phyloP scores from a whole-genome alignment of 2,113 vertebrate species.

The Typhlomys cinereus region DNA sequence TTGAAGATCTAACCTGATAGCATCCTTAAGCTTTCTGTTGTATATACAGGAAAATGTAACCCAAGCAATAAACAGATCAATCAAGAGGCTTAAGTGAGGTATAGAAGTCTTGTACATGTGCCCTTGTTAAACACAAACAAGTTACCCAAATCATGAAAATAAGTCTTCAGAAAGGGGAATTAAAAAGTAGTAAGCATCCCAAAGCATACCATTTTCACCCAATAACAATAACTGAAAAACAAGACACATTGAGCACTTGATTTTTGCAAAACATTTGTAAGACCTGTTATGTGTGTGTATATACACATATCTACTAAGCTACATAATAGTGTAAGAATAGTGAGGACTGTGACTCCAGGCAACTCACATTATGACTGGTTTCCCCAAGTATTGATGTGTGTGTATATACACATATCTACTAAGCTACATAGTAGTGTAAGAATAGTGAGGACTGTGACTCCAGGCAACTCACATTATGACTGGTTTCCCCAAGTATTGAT shows the following conservation, averaged over 20 bases:
- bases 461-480: too few species aligned
- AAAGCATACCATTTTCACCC: constrained; percentile 38
- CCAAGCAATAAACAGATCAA: background rate
- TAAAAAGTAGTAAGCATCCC: background rate
- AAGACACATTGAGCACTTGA: background rate
- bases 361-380: too few species aligned
- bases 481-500: too few species aligned
- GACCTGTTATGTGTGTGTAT: background rate
- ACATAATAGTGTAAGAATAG: too few species aligned
- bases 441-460: too few species aligned
- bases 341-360: too few species aligned
- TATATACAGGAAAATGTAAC: background rate
- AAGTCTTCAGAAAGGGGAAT: background rate
- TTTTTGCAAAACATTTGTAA: constrained; percentile 3
- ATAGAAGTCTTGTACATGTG: background rate
- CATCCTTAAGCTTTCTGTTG: background rate
- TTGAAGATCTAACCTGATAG: background rate
- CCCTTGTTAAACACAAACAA: constrained; percentile 10
- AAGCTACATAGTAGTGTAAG: too few species aligned
- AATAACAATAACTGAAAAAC: background rate
- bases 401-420: too few species aligned
- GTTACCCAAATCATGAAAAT: background rate
- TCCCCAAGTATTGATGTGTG: too few species aligned
- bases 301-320: too few species aligned
- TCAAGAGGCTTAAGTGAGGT: background rate